These are phyloP conservation scores for Limenitis camilla DNA, from an alignment of 2,888 invertebrate genomes.

Conservation along the genomic window DNA sequence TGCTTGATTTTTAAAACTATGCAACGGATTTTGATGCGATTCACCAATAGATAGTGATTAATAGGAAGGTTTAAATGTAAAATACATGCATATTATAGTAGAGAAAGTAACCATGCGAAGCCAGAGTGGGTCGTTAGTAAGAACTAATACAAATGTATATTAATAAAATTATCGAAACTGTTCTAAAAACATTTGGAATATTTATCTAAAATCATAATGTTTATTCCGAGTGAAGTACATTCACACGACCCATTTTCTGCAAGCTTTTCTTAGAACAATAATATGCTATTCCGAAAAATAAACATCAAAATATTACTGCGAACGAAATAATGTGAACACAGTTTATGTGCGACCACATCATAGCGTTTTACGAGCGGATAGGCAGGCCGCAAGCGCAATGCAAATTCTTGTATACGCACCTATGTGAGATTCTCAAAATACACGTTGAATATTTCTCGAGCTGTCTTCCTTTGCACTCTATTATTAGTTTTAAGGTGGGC, in stretches of 20 bases:
- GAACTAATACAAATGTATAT: no score
- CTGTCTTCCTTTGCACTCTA: slow-evolving; percentile 8
- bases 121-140: no score
- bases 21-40: no score
- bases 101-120: no score
- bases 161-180: no score
- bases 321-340: slow-evolving; percentile 5
- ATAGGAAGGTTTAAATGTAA: no score
- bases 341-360: slow-evolving; percentile 26
- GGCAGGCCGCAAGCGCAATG: slow-evolving; percentile 27
- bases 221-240: slow-evolving; percentile 3
- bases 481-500: slow-evolving; percentile 6
- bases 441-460: slow-evolving; percentile 7
- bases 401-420: slow-evolving; percentile 26
- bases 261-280: slow-evolving; percentile 9
- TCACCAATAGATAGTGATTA: no score
- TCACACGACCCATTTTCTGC: slow-evolving; percentile 11
- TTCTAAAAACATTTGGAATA: no score
- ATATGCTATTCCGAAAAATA: slow-evolving; percentile 10
- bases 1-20: no score
- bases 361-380: slow-evolving; percentile 38
- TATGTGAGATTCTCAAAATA: slow-evolving; percentile 21
- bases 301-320: slow-evolving; percentile 11
- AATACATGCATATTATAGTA: no score
- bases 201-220: no score